These are phyloP conservation scores for Thalassarche chlororhynchos DNA, from an alignment of 2,113 vertebrate genomes.

Conservation along the genomic window DNA sequence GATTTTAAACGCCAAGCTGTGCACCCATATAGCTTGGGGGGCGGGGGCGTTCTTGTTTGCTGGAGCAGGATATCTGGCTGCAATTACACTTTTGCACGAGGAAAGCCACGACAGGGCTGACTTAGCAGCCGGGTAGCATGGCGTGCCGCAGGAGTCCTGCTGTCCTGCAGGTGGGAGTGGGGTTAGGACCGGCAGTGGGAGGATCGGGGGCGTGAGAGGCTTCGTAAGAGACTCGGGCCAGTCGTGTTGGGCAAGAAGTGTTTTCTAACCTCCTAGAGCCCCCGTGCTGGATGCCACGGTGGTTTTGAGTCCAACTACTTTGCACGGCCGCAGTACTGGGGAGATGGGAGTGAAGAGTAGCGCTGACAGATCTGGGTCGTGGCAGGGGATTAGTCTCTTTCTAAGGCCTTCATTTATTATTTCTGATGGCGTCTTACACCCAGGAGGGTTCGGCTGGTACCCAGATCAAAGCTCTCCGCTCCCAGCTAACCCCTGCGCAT, in stretches of 20 bases:
- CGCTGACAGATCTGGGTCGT: background rate
- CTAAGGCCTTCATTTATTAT: background rate
- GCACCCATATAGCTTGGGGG: background rate
- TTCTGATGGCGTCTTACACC: background rate
- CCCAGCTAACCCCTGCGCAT: background rate
- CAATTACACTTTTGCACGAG: background rate
- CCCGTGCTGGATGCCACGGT: rapidly evolving
- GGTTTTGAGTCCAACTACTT: background rate
- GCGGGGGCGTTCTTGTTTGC: no score
- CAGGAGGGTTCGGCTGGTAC: background rate
- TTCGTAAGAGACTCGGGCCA: background rate
- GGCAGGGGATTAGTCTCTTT: background rate
- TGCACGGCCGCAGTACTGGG: rapidly evolving
- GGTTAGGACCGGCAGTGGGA: background rate
- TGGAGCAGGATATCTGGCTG: background rate
- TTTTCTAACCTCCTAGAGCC: background rate
- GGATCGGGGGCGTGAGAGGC: background rate
- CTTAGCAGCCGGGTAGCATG: background rate
- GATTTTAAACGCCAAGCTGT: background rate
- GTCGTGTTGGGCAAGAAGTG: background rate
- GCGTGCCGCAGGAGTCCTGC: background rate
- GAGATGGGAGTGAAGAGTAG: background rate
- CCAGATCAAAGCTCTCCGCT: background rate
- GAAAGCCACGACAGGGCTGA: background rate
- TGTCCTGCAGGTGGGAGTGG: background rate